These are phyloP conservation scores for Colletes latitarsis DNA, from an alignment of 1,140 invertebrate genomes.

Conservation along the genomic window DNA sequence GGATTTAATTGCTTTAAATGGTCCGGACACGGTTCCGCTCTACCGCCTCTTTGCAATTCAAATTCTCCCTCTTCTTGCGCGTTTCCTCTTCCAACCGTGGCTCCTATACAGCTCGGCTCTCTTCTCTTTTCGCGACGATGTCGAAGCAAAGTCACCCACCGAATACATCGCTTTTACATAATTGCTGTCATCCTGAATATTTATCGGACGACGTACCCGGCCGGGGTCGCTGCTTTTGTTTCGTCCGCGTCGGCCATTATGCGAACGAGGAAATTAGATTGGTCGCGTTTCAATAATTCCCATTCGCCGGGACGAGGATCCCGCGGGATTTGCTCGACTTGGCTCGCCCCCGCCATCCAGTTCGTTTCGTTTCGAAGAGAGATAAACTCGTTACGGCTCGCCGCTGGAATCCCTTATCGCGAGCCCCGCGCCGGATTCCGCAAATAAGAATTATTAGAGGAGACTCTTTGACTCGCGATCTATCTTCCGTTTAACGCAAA, in stretches of 20 bases:
- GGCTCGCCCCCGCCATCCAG: no score
- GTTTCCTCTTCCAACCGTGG: no score
- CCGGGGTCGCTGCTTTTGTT: conserved; percentile 25
- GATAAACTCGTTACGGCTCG: not conserved
- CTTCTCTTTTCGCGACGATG: no score
- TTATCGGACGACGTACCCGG: conserved; percentile 6
- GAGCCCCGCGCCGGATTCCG: no score
- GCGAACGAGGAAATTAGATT: conserved; percentile 48
- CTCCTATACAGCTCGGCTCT: no score
- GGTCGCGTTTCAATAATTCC: conserved; percentile 18
- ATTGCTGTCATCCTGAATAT: conserved; percentile 50
- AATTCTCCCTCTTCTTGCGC: conserved; percentile 11
- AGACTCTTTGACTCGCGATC: no score
- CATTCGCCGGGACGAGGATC: not conserved
- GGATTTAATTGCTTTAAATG: conserved; percentile 49
- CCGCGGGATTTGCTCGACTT: not conserved
- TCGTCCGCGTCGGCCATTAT: not conserved
- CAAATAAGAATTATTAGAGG: no score
- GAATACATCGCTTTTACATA: conserved; percentile 39
- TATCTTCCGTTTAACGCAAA: no score
- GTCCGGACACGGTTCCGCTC: conserved; percentile 22
- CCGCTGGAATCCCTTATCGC: no score
- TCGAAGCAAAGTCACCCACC: conserved; percentile 26
- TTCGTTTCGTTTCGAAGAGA: not conserved
- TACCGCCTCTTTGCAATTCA: conserved; percentile 49